These are phyloP conservation scores for Spilarctia lutea DNA, from an alignment of 2,888 invertebrate species.

Conservation along the genomic window DNA sequence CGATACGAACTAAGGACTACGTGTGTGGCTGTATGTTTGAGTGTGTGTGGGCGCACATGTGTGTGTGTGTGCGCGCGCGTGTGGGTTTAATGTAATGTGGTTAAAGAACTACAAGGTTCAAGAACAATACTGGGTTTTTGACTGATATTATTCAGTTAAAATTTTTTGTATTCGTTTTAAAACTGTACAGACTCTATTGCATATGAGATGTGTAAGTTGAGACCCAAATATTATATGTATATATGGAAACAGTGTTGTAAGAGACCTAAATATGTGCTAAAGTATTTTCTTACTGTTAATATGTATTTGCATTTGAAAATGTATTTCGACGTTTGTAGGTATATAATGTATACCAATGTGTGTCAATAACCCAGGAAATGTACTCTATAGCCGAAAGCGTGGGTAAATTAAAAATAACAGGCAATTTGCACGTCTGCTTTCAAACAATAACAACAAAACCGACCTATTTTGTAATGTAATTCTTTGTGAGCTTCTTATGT, in stretches of 20 bases:
- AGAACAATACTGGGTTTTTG: neutral
- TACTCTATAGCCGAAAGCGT: slow-evolving; percentile 67
- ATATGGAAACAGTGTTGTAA: too few species aligned
- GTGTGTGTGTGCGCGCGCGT: too few species aligned
- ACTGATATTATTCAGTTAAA: neutral
- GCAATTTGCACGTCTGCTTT: slow-evolving; percentile 47
- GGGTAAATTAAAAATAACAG: slow-evolving; percentile 57
- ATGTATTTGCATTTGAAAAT: neutral
- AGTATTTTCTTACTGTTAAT: neutral
- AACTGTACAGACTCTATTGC: too few species aligned
- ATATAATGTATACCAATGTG: slow-evolving; percentile 46
- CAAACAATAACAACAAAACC: slow-evolving; percentile 46
- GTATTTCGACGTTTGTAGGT: slow-evolving; percentile 14
- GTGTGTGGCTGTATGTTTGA: too few species aligned
- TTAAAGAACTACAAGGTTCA: slow-evolving; percentile 39
- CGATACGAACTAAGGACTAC: too few species aligned
- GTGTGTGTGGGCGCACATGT: too few species aligned
- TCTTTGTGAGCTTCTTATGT: slow-evolving; percentile 14
- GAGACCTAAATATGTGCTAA: too few species aligned
- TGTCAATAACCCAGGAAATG: slow-evolving; percentile 66
- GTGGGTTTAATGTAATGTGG: too few species aligned
- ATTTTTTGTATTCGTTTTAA: neutral
- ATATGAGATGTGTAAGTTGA: too few species aligned
- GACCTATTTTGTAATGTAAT: slow-evolving; percentile 35
- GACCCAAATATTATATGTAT: too few species aligned